Evolutionary conservation across 2,888 invertebrate genomes (phyloP).

Genomic region (Mesorhabditis sp.): DNA sequence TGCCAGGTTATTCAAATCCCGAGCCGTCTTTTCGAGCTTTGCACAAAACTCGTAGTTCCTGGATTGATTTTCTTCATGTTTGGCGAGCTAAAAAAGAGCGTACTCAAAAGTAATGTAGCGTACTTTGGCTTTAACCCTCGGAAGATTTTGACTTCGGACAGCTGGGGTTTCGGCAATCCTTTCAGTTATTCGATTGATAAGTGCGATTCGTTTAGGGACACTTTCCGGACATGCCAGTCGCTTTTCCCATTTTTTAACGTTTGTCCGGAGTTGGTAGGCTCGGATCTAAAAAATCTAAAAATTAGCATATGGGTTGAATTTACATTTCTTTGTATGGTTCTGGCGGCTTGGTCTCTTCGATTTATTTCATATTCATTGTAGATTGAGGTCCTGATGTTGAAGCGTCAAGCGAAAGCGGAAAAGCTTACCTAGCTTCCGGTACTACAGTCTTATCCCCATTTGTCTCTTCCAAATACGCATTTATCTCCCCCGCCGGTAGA

Average conservation of each 20-base stretch:
- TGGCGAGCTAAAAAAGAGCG: too few species aligned
- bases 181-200: neutral
- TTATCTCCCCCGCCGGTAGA: neutral
- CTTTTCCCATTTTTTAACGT: neutral
- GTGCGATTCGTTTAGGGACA: neutral
- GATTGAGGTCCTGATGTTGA: too few species aligned
- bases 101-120: neutral
- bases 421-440: neutral
- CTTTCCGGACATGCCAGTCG: neutral
- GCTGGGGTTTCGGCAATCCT: neutral
- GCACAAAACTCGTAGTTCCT: too few species aligned
- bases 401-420: neutral
- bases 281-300: neutral
- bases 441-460: neutral
- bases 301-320: neutral
- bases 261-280: neutral
- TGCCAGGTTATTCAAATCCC: too few species aligned
- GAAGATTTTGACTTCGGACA: neutral
- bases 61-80: too few species aligned
- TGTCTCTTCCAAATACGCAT: neutral
- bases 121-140: neutral
- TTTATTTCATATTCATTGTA: neutral
- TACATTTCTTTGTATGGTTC: neutral
- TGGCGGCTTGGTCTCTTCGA: neutral
- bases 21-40: too few species aligned